These are phyloP conservation scores for Campylomormyrus numenius DNA, from an alignment of 2,113 vertebrate genomes.

Conservation along the genomic window DNA sequence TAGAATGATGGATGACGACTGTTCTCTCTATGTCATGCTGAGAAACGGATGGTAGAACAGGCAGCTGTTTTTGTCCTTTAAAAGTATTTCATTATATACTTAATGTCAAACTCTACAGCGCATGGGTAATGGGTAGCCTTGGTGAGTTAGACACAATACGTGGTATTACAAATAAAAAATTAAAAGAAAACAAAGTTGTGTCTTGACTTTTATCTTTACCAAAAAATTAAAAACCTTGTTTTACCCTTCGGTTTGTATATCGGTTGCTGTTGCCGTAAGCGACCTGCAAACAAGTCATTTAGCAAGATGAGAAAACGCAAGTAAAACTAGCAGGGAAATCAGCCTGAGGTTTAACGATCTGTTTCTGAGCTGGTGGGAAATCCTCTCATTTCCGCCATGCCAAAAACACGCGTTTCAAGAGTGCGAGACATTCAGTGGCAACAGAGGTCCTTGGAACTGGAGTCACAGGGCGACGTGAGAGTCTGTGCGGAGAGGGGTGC, in stretches of 20 bases:
- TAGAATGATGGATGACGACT: constrained; percentile 60
- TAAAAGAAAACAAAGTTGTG: neutral
- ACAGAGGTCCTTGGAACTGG: neutral
- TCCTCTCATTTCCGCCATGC: neutral
- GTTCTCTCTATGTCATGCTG: constrained; percentile 42
- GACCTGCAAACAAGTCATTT: constrained; percentile 39
- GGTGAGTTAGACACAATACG: neutral
- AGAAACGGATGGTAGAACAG: constrained; percentile 35
- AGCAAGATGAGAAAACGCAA: constrained; percentile 42
- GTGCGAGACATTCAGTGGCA: neutral
- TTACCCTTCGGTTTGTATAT: constrained; percentile 18
- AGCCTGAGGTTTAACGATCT: constrained; percentile 21
- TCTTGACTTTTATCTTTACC: neutral
- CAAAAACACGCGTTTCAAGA: neutral
- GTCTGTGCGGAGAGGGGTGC: neutral
- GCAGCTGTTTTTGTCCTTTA: constrained; percentile 20
- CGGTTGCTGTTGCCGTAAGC: constrained; percentile 29
- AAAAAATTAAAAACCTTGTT: constrained; percentile 59
- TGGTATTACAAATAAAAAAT: neutral
- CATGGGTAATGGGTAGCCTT: neutral
- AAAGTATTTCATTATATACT: neutral
- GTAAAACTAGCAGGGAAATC: constrained; percentile 36
- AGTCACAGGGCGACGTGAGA: neutral
- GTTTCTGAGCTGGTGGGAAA: neutral
- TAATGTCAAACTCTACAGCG: neutral